These are phyloP conservation scores for Chunga burmeisteri DNA, from an alignment of 2,113 vertebrate genomes.

Conservation along the genomic window DNA sequence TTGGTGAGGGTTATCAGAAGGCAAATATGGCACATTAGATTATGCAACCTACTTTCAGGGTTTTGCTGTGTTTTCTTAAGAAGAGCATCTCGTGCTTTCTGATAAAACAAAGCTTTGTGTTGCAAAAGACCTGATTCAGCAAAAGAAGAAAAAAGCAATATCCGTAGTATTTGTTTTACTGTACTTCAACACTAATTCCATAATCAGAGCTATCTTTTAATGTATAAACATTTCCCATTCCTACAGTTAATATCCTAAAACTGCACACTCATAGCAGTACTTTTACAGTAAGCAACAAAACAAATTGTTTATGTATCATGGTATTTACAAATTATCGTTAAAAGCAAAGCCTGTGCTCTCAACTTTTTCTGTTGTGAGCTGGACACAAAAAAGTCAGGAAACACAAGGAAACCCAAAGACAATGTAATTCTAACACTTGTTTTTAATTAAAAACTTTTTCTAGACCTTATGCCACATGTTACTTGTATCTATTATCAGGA, in stretches of 20 bases:
- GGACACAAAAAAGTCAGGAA: background rate
- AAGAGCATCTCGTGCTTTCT: background rate
- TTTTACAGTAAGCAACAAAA: background rate
- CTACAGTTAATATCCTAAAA: background rate
- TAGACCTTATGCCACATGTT: slow-evolving; percentile 2
- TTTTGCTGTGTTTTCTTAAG: slow-evolving; percentile 44
- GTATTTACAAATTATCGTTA: background rate
- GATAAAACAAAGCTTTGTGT: slow-evolving; percentile 11
- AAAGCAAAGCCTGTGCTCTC: background rate
- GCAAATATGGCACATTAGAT: slow-evolving; percentile 76
- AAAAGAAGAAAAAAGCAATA: background rate
- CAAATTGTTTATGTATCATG: background rate
- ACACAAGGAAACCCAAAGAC: background rate
- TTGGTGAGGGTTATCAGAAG: slow-evolving; percentile 71
- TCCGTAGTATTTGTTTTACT: background rate
- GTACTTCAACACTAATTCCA: background rate
- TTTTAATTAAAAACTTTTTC: slow-evolving; percentile 35
- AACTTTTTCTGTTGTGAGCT: background rate
- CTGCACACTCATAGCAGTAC: background rate
- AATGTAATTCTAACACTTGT: background rate
- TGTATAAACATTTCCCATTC: background rate
- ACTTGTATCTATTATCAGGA: background rate
- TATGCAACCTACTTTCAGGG: slow-evolving; percentile 29
- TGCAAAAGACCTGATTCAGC: background rate
- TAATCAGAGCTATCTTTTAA: background rate